Conservation (phyloP, 2,797 vertebrate species). For the Eremophila alpestris region DNA sequence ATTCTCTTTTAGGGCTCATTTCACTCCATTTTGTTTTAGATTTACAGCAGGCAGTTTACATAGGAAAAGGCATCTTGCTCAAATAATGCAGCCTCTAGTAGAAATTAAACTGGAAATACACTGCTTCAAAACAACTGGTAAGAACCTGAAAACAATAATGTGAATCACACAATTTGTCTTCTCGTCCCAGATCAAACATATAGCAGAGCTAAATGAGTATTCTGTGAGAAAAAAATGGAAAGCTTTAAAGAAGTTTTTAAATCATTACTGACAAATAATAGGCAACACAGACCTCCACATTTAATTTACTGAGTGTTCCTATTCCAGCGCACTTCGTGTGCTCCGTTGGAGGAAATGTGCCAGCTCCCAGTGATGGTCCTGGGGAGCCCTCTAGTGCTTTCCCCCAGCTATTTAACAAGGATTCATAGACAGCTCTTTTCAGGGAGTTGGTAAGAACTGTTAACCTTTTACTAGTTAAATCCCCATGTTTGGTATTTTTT, state of each 20-base stretch:
- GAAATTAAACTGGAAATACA: not conserved
- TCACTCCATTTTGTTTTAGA: not conserved
- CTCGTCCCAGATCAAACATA: not conserved
- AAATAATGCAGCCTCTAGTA: not conserved
- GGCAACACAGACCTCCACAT: not conserved
- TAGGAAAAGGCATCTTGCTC: not conserved
- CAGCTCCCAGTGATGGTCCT: rapidly evolving
- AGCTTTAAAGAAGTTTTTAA: not conserved
- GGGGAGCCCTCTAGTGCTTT: conserved; percentile 47
- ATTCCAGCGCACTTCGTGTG: rapidly evolving
- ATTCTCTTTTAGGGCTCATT: not conserved
- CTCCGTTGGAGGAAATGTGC: rapidly evolving
- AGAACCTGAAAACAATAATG: not conserved
- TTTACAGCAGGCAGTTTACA: not conserved
- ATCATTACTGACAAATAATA: not conserved
- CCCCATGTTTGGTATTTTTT: not conserved
- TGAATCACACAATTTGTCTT: not conserved
- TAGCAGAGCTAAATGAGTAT: rapidly evolving
- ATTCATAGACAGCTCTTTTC: not conserved
- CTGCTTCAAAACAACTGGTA: not conserved
- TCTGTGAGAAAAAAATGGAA: not conserved
- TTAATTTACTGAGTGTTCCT: not conserved
- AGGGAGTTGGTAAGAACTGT: not conserved
- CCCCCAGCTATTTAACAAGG: not conserved
- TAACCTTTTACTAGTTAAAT: not conserved